Base-by-base conservation (phyloP, 1,140 invertebrate species). In the Neoseiulus cucumeris region DNA sequence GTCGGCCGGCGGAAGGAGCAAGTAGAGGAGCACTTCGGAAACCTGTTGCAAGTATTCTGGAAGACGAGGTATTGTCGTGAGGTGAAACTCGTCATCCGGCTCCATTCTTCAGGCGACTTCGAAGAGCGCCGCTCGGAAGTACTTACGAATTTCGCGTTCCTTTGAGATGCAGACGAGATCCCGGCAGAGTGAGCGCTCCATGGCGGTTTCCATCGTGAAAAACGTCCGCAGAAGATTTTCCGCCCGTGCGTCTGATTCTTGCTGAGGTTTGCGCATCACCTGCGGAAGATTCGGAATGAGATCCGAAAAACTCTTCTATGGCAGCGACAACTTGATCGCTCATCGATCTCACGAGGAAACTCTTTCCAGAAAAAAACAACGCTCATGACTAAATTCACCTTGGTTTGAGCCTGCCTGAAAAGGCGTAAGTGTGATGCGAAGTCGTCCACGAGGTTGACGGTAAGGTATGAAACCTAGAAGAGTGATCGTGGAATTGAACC, bases 381-480 rank as follows among this genome's bases (percentile, higher is more conserved):
- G n/a, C n/a, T n/a, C n/a, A n/a, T n/a, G n/a, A n/a, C n/a, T n/a
- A 29, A 29, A n/a, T 73, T 81, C 76, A 69, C 77, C 80, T 73
- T 84, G 76, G 67, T 86, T 81, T 75, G 83, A 17, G 87, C 76
- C 80, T 84, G 73, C 39, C 84, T 75, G 72, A 87, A 93, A 17
- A 93, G 75, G 70, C 87, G 80, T 69, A 93, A 80, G 76, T 94
- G 90, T 20, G 85, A 86, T 5, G 88, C 89, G 68, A 89, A 82
- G 79, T 92, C 89, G 76, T 94, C 89, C 5, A 92, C 87, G 65
- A 93, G 79, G 66, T 83, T 80, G 39, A 87, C 87, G 28, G 89
- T 90, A 64, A 93, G 79, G 69, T 88, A 85, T 17, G 86, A 83
- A 70, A 90, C 51, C 51, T 59, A 20, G 14, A 17, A n/a, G n/a